Percentiles rank a stretch among this genome's conserved stretches.
These are phyloP conservation scores for Triplophysa yarkandensis DNA, from an alignment of 2,797 vertebrate genomes.

Conservation along the genomic window DNA sequence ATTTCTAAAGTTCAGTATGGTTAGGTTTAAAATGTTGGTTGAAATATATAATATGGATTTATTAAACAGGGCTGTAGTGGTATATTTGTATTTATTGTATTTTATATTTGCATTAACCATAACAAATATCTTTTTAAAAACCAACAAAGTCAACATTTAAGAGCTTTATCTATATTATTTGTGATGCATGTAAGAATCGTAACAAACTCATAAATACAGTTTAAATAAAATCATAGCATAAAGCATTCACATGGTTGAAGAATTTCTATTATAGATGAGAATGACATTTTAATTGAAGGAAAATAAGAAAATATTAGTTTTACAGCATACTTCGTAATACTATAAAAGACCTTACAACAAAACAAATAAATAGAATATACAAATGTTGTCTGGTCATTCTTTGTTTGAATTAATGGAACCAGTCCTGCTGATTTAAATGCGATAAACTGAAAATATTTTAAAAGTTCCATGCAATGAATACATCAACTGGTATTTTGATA, in stretches of 20 bases:
- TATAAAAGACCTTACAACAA: neutral
- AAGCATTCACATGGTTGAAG: neutral
- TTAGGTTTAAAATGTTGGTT: too few species aligned
- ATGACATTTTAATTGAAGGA: neutral
- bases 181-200: neutral
- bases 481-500: neutral
- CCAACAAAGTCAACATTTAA: neutral
- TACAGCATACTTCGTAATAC: neutral
- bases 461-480: slow-evolving; percentile 14
- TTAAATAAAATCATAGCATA: slow-evolving; percentile 12
- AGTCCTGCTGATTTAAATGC: slow-evolving; percentile 50
- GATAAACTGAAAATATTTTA: slow-evolving; percentile 5
- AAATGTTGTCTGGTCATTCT: slow-evolving; percentile 11
- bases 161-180: slow-evolving; percentile 4
- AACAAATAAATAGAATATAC: slow-evolving; percentile 12
- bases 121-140: neutral
- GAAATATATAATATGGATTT: too few species aligned
- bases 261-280: neutral
- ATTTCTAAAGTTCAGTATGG: too few species aligned
- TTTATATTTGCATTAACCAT: too few species aligned
- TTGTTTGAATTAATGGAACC: slow-evolving; percentile 21
- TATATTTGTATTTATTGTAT: too few species aligned
- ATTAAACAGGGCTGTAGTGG: too few species aligned
- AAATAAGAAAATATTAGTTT: neutral
- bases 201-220: neutral